Percentiles rank a stretch among this genome's conserved stretches.
These are phyloP conservation scores for Heliothis subflexa DNA, from an alignment of 1,140 invertebrate species.

Conservation along the genomic window DNA sequence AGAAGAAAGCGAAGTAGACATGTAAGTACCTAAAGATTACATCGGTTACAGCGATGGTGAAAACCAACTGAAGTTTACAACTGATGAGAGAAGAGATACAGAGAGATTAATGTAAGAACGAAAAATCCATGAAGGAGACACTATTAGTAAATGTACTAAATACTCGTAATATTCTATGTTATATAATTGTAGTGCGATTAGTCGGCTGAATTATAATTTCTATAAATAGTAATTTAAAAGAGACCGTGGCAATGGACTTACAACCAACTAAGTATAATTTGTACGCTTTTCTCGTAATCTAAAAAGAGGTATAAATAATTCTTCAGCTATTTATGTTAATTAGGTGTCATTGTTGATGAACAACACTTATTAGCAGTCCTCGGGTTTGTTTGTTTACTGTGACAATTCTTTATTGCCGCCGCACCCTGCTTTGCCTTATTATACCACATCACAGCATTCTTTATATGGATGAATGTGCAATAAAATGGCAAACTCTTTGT, in stretches of 20 bases:
- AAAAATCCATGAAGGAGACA: neutral
- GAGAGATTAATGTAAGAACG: neutral
- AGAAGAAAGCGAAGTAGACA: constrained; percentile 35
- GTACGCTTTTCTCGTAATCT: neutral
- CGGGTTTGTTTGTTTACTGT: constrained; percentile 35
- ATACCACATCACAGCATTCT: constrained; percentile 18
- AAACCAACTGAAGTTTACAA: constrained; percentile 6
- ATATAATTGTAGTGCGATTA: neutral
- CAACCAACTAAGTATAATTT: no score
- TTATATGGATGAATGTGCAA: constrained; percentile 44
- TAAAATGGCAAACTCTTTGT: constrained; percentile 32
- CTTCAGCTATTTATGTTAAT: constrained; percentile 15
- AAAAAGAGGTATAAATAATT: neutral
- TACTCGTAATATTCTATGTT: neutral
- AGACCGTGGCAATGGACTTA: no score
- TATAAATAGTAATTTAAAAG: no score
- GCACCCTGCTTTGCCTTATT: constrained; percentile 26
- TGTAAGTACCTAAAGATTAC: constrained; percentile 23
- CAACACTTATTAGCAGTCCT: constrained; percentile 26
- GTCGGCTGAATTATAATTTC: no score
- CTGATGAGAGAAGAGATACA: constrained; percentile 20
- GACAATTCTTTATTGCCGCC: constrained; percentile 15
- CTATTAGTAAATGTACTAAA: constrained; percentile 3
- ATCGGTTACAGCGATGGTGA: constrained; percentile 20
- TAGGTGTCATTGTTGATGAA: constrained; percentile 7